These are phyloP conservation scores for Cotesia chilonis DNA, from an alignment of 1,140 invertebrate genomes.

Conservation along the genomic window DNA sequence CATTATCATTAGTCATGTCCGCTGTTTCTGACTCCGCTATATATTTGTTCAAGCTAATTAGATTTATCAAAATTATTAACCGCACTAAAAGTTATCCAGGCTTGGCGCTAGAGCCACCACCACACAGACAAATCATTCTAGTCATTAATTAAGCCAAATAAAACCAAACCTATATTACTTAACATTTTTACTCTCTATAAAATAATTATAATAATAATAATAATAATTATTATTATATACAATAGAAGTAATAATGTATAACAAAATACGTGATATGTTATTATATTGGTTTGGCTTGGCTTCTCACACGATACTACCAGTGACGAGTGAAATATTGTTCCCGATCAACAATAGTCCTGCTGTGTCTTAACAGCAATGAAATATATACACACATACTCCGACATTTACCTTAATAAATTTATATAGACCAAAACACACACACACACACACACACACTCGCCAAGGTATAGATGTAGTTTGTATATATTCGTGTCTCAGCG, in stretches of 20 bases:
- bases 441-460: too few relatives aligned
- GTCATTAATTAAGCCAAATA: slow-evolving; percentile 27
- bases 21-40: neutral
- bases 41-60: neutral
- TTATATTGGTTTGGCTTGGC: slow-evolving; percentile 20
- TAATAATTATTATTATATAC: neutral
- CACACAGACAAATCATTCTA: slow-evolving; percentile 8
- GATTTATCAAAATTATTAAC: slow-evolving; percentile 12
- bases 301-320: neutral
- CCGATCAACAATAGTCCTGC: slow-evolving; percentile 38
- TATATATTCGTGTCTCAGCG: slow-evolving; percentile 30
- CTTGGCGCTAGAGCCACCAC: too few relatives aligned
- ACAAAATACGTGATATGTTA: slow-evolving; percentile 20
- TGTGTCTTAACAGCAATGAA: slow-evolving; percentile 35
- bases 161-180: neutral
- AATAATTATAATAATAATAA: too few relatives aligned
- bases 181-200: too few relatives aligned
- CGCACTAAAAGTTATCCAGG: neutral
- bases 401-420: too few relatives aligned
- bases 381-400: slow-evolving; percentile 14
- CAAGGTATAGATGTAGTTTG: neutral
- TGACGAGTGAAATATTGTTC: slow-evolving; percentile 39
- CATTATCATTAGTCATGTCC: slow-evolving; percentile 7
- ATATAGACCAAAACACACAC: too few relatives aligned
- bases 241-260: neutral